Base-by-base conservation (phyloP, 2,113 vertebrate genomes). In the Procapra przewalskii region DNA sequence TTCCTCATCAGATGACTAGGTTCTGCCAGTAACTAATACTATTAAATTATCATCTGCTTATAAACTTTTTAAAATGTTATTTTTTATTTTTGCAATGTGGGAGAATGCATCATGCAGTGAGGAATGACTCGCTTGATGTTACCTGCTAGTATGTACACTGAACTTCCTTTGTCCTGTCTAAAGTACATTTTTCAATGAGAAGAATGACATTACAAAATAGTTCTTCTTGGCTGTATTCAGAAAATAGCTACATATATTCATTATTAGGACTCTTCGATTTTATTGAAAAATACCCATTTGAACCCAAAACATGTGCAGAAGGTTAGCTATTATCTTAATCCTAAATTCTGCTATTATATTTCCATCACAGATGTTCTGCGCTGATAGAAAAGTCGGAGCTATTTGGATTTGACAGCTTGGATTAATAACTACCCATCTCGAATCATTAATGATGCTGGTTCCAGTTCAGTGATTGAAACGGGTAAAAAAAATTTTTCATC, bases 401-500 rank as follows among this genome's bases (percentile, higher is more conserved):
- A 71, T 82, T 25, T 0, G 19, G 92, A 97, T 33, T 11, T 52
- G 50, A 50, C 91, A 43, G 59, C 52, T 59, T 4, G 36, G 88
- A 71, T 75, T 89, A 40, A 91, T 90, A 93, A 94, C 67, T 31
- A 43, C 33, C 15, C 83, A 96, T 79, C 40, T 85, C 79, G 5
- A 1, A 90, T 85, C 89, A 98, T 79, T 96, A 97, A 94, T 71
- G 88, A 83, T 96, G 87, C 48, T 95, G 77, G 91, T 27, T 91
- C 31, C 54, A 77, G 79, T 80, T 95, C 82, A 64, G 88, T 43
- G 67, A 96, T 12, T 91, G 36, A 55, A 43, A 55, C 55, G 48
- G 83, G 52, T 87, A 40, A 96, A 94, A 96, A 90, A 93, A 90
- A 21, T 71, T 84, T 77, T 97, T 98, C 88, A 85, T 93, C 97